Base-by-base conservation (phyloP, 1,140 invertebrate species). In the Bombus terrestris region DNA sequence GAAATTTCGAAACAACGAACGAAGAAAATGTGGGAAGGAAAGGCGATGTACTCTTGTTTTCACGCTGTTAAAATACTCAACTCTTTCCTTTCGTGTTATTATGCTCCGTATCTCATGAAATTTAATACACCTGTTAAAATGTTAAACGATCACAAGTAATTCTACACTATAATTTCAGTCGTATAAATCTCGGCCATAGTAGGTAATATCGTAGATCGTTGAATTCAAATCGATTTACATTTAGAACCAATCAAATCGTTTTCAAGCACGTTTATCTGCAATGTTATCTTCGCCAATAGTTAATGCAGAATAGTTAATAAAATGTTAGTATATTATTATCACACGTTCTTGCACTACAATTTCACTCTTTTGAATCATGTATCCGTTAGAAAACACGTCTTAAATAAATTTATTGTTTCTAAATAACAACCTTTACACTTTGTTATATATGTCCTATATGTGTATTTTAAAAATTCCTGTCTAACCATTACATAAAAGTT, bases 131-230 rank as follows among this genome's bases (percentile, higher is more conserved):
- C 37, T 77, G 35, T n/a, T 77, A 64, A 28, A 77, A 62, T 64
- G 10, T 39, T 75, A 57, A 53, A 57, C 72, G 73, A 75, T 37
- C 32, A 13, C 74, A 59, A 76, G 75, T 77, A 77, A 62, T 64
- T 77, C 57, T 41, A 77, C 39, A 41, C 57, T 77, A 25, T 64
- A 59, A 77, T 77, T 77, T 64, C 35, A 35, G 43, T 1, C 57
- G 57, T 77, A 77, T 77, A 77, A 77, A 77, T 77, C 57, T 59
- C 25, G 9, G 32, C 47, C 47, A 53, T 53, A 53, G 18, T 53
- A 53, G 47, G 47, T 53, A 53, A 53, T 53, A 22, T 22, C 47
- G 47, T 22, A 22, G 18, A 53, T 22, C 47, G 47, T 18, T 9
- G 22, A 35, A n/a, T 35, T 32, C 22, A 28, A 57, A 57, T 59